Conservation (phyloP, 2,797 vertebrate species). For the Premnoplex brunnescens region DNA sequence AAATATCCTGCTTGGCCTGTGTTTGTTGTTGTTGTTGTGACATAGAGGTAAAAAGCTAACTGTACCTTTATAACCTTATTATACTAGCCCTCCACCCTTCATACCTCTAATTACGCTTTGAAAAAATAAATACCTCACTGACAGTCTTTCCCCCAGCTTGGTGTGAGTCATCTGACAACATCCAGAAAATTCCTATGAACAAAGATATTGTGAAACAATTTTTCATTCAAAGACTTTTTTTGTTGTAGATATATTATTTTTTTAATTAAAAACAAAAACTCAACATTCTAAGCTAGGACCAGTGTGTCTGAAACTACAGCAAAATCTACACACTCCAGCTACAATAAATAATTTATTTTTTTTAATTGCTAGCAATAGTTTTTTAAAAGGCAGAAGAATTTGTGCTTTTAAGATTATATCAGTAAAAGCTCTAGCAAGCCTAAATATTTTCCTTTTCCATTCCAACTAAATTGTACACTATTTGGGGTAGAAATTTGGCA, state of each 20-base stretch:
- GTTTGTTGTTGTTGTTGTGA: neutral
- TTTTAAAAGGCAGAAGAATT: neutral
- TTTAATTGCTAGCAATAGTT: neutral
- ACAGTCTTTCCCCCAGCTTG: neutral
- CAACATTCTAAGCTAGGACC: neutral
- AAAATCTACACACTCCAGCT: neutral
- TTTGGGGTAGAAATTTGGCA: slow-evolving; percentile 10
- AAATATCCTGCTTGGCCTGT: neutral
- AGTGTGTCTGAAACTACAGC: neutral
- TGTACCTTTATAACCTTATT: neutral
- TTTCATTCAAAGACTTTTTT: neutral
- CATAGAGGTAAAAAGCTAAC: neutral
- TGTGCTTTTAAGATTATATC: neutral
- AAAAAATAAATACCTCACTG: neutral
- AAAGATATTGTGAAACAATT: neutral
- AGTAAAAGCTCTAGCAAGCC: neutral
- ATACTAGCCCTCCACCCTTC: neutral
- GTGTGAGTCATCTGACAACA: neutral
- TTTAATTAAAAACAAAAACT: neutral
- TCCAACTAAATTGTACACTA: neutral
- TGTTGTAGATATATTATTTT: neutral
- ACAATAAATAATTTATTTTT: neutral
- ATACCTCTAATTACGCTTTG: neutral
- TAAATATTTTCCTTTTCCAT: slow-evolving; percentile 16
- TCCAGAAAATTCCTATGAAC: neutral